Percentiles rank a stretch among this genome's conserved stretches.
These are phyloP conservation scores for Rotaria magnacalcarata DNA, from an alignment of 2,888 invertebrate genomes.

Conservation along the genomic window DNA sequence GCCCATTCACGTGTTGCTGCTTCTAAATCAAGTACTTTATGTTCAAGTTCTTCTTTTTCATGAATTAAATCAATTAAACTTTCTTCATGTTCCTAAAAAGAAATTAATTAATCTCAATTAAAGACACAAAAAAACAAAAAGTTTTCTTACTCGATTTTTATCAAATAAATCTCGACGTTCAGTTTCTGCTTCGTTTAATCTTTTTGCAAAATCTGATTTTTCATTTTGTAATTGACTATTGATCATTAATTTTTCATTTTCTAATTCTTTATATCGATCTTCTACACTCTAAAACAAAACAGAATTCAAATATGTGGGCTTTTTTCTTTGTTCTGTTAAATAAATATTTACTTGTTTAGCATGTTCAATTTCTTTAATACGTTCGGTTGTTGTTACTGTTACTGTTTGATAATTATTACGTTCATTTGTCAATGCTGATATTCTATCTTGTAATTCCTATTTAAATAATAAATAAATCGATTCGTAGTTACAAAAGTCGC, in stretches of 20 bases:
- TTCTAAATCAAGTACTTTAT: background rate
- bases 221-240: background rate
- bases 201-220: background rate
- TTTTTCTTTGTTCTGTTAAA: background rate
- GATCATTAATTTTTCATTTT: background rate
- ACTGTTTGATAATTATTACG: slow-evolving; percentile 4
- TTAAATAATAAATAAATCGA: background rate
- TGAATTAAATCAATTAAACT: slow-evolving; percentile 38
- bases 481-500: background rate
- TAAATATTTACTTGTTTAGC: background rate
- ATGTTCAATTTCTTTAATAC: slow-evolving; percentile 33
- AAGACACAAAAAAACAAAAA: too few species aligned
- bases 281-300: background rate
- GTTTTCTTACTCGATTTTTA: background rate
- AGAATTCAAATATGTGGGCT: background rate
- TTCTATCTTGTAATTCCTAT: slow-evolving; percentile 7
- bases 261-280: background rate
- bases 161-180: background rate
- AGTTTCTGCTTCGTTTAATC: background rate
- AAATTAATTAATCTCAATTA: background rate
- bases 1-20: slow-evolving; percentile 9
- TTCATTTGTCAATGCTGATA: slow-evolving; percentile 26
- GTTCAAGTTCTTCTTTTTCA: slow-evolving; percentile 41
- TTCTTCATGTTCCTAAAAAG: slow-evolving; percentile 9
- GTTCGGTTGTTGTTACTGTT: background rate